Evolutionary conservation across 2,797 vertebrate genomes (phyloP), one percentile per base, ranked within the genome.

Genomic region (Gorsachius magnificus): DNA sequence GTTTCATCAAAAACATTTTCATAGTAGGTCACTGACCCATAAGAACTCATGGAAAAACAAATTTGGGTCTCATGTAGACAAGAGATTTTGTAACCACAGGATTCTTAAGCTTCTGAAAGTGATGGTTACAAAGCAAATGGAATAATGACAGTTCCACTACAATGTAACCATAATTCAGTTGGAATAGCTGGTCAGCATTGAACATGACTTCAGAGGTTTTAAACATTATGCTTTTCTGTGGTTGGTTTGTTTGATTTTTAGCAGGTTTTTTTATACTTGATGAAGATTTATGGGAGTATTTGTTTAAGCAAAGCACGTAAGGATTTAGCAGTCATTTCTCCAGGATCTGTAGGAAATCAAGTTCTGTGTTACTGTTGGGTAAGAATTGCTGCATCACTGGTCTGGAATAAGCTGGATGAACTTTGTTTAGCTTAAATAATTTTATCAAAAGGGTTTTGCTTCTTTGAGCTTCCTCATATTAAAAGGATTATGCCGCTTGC

Each of bases 1-100:
- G 75, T 90, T 95, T 95, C 87, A 95, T 97, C 87, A 83, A 90
- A 97, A 97, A 94, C 93, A 75, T 96, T 97, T 97, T 97, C 81
- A 38, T 95, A 96, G 53, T 84, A 96, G 96, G 95, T 96, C 95
- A 56, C 35, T 94, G 96, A 97, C 92, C 96, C 71, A 25, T 82
- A 94, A 88, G 96, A 92, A 82, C 66, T 90, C 68, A 8, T 71
- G 90, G 93, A 96, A 96, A 96, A 97, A 95, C 91, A 96, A 92
- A 94, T 94, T 97, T 92, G 78, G 74, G 84, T 95, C 90, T 96
- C 80, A 16, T 93, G 78, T 87, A 71, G 94, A 79, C 83, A 80
- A 83, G 94, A 92, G 68, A 50, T 93, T 95, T 96, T 74, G n/a
- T 89, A 91, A 72, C 86, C 66, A 61, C 85, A 94, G 87, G 79